Base-by-base conservation (phyloP, 2,797 vertebrate genomes). In the Philypnodon macrostomus region DNA sequence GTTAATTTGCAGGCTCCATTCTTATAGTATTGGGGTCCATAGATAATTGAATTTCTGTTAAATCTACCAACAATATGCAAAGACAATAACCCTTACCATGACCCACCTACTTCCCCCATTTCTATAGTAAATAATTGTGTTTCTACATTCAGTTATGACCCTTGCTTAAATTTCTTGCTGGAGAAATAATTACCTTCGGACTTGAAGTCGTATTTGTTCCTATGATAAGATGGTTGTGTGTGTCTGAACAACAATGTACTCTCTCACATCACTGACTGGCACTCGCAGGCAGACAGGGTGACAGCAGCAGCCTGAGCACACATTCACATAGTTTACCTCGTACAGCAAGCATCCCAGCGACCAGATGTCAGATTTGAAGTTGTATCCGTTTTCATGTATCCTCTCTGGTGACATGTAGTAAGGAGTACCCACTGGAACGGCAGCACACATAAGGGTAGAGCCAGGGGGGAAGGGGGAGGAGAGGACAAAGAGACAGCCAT, bases 271-370 rank as follows among this genome's bases (percentile, higher is more conserved):
- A 75, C 58, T 81, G 60, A n/a, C 57, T 39, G 18, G 24, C 78
- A 60, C 52, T 76, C 17, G 17, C 32, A 9, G 45, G 58, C 60
- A 63, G 7, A 56, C 49, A n/a, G 51, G 75, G 73, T 77, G 80
- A 82, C 74, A 81, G 63, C 17, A 79, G 81, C 74, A 81, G 63
- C 17, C 54, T 53, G 63, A 57, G 70, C 70, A 65, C 67, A 65
- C 7, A 53, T 68, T 68, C 55, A 48, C 71, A 77, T 84, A 88
- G 47, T 58, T 94, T 93, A 98, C 96, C 95, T 98, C 96, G 68
- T 98, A 99, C 1, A 99, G 91, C 64, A 99, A 92, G 87, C 97
- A 99, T 90, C 97, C 95, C 79, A 99, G 92, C 74, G 91, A 92
- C 90, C 91, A 92, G 87, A 92, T 92, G 89, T 92, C 91, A 87